Evolutionary conservation across 2,888 invertebrate species (phyloP), one percentile per base, ranked within the genome.

Genomic region (Latrodectus elegans): DNA sequence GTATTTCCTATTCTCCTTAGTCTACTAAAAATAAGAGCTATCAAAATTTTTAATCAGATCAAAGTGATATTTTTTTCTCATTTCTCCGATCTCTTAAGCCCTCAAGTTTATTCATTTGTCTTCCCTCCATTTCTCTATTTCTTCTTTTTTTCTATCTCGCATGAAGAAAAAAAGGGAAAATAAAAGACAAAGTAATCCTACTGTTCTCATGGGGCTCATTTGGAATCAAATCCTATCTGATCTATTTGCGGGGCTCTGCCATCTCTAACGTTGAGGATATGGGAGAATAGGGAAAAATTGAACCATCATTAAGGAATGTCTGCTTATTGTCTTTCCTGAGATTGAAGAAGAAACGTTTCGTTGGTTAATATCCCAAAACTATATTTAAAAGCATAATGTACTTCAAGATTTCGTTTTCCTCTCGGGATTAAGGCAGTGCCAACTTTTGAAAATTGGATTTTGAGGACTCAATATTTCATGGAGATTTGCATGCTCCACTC

Each of bases 31-130:
- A n/a, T 60, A 60, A 60, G 60, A 71, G 72, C 71, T 49, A 22
- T 38, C 81, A 52, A 51, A 64, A 60, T 74, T 65, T 81, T 67
- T 73, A 81, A 81, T 81, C 73, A 73, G 72, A 67, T 60, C 73
- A 72, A 73, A 81, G 67, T 81, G n/a, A 65, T 64, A 52, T n/a
- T 74, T 55, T 81, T n/a, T 67, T 65, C 73, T 15, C n/a, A n/a
- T n/a, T 60, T 15, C n/a, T 60, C 60, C 60, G n/a, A 60, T 60
- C 60, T 60, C 60, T 60, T 60, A 11, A 60, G 60, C n/a, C 60
- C 60, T 60, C 38, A 60, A 60, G 60, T 60, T 60, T 60, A 60
- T 60, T 60, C 60, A 60, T 60, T 60, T 60, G 12, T 60, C 60
- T 6, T 60, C 60, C n/a, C 60, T 15, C n/a, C 12, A 15, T 60